Conservation (phyloP, 2,797 vertebrate species). For the Anguilla marmorata region DNA sequence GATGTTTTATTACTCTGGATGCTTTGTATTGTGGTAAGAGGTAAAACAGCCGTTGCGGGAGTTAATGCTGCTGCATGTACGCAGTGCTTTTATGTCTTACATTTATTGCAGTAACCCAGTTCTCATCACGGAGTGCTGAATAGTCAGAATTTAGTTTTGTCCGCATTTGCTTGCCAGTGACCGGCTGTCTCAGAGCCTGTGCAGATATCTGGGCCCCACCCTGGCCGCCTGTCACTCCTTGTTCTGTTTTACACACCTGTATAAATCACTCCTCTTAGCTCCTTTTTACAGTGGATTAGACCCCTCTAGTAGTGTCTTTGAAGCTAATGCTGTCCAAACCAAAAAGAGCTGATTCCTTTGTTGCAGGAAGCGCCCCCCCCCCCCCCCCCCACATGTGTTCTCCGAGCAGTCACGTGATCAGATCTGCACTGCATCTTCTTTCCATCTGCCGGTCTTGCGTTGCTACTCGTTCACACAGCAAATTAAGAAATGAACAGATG, state of each 20-base stretch:
- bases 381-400: background rate
- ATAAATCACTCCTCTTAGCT: background rate
- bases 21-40: background rate
- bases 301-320: background rate
- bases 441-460: background rate
- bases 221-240: background rate
- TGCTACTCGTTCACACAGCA: background rate
- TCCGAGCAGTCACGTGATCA: background rate
- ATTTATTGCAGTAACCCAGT: background rate
- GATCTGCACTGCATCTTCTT: background rate
- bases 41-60: background rate
- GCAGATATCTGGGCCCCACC: background rate
- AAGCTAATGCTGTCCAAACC: background rate
- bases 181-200: background rate
- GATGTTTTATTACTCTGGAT: background rate
- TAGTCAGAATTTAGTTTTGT: background rate
- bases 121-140: background rate
- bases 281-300: background rate
- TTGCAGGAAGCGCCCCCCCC: background rate
- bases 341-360: background rate
- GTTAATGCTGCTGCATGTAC: background rate
- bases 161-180: background rate
- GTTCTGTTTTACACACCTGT: background rate
- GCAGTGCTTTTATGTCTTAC: background rate
- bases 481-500: conserved; percentile 1